A percentile compares a stretch with the other conserved stretches of the same genome.
These are phyloP conservation scores for Lithophane socia DNA, from an alignment of 2,888 invertebrate genomes.

Conservation along the genomic window DNA sequence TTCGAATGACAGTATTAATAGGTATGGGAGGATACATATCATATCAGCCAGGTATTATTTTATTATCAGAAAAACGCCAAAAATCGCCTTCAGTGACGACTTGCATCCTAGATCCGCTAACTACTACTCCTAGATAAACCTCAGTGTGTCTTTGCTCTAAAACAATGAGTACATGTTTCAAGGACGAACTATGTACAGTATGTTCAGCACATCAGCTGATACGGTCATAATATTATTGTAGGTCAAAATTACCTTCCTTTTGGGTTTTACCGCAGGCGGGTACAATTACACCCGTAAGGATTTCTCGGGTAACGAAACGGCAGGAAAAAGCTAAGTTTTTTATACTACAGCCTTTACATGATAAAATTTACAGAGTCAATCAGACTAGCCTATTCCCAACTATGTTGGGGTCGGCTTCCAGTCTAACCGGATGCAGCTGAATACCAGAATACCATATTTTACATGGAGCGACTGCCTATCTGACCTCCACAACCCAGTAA, in stretches of 20 bases:
- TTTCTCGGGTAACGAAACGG: not conserved
- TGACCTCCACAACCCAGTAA: too few species aligned
- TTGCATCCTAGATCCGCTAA: conserved; percentile 12
- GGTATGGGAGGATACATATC: not conserved
- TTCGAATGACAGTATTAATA: too few species aligned
- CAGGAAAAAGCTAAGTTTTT: not conserved
- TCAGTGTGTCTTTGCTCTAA: conserved; percentile 34
- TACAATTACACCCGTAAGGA: not conserved
- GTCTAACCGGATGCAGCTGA: too few species aligned
- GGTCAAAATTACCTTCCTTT: not conserved
- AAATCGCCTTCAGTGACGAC: conserved; percentile 28
- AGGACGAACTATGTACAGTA: conserved; percentile 31
- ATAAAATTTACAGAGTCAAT: not conserved
- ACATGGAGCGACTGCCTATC: too few species aligned
- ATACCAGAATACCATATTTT: too few species aligned
- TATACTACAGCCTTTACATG: too few species aligned
- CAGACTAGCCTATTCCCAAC: too few species aligned
- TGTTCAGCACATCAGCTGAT: not conserved
- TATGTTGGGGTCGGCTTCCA: too few species aligned
- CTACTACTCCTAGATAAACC: conserved; percentile 31
- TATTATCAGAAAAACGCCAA: not conserved
- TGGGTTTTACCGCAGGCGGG: not conserved
- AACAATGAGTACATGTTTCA: conserved; percentile 38
- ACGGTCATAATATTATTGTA: not conserved
- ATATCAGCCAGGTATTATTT: not conserved